phyloP scores from a whole-genome alignment of 2,113 vertebrate species.

The Pollimyrus isidori region DNA sequence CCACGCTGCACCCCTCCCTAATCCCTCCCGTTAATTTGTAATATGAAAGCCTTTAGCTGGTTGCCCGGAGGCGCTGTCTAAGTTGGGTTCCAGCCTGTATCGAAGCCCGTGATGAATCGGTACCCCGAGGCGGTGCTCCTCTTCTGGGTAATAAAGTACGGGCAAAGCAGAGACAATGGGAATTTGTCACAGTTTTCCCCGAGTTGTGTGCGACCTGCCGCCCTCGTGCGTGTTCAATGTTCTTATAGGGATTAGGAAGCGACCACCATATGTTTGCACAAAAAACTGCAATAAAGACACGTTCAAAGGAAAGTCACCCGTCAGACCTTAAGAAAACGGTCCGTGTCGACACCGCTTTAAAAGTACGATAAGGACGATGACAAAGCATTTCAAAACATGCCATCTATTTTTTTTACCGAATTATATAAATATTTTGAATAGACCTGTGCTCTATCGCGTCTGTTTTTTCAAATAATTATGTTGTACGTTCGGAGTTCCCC shows the following conservation, averaged over 20 bases:
- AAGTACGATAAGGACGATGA: not conserved
- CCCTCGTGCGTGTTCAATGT: slow-evolving; percentile 31
- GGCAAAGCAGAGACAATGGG: slow-evolving; percentile 65
- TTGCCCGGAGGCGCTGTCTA: slow-evolving; percentile 56
- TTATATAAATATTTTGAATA: slow-evolving; percentile 1
- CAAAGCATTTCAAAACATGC: not conserved
- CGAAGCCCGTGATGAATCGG: slow-evolving; percentile 66
- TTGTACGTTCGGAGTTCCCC: not conserved
- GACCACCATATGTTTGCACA: slow-evolving; percentile 29
- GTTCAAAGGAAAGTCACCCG: not conserved
- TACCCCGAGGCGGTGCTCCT: slow-evolving; percentile 59
- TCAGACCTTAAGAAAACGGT: not conserved
- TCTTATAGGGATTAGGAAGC: slow-evolving; percentile 34
- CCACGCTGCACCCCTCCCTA: slow-evolving; percentile 21
- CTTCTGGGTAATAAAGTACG: slow-evolving; percentile 70
- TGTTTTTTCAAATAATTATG: not conserved
- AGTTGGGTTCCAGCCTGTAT: slow-evolving; percentile 41
- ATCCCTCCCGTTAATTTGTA: slow-evolving; percentile 21
- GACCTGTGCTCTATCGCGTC: not conserved
- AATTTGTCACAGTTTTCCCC: slow-evolving; percentile 65
- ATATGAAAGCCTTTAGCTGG: slow-evolving; percentile 50
- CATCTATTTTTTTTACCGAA: not conserved
- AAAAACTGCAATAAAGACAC: slow-evolving; percentile 21
- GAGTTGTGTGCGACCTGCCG: slow-evolving; percentile 52
- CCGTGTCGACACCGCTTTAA: slow-evolving; percentile 2